Evolutionary conservation across 1,140 invertebrate species (phyloP), one percentile per base, ranked within the genome.

Genomic region (Babylonia areolata): DNA sequence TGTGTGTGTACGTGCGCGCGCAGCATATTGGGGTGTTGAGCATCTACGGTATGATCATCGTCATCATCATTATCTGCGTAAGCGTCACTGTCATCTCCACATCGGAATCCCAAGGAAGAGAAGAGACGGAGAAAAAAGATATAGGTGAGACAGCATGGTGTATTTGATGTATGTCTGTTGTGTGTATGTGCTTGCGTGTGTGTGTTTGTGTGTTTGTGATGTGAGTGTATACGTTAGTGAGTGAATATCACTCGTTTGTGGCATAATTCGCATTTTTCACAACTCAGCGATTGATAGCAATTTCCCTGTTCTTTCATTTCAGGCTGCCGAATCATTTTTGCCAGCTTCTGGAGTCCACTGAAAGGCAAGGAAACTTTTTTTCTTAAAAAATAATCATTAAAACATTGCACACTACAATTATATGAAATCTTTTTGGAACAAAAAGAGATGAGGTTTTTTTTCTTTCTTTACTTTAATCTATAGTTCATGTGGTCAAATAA

Each of bases 261-360:
- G n/a, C n/a, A n/a, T n/a, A n/a, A n/a, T n/a, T n/a, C n/a, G n/a
- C n/a, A n/a, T n/a, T n/a, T n/a, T n/a, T n/a, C n/a, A n/a, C n/a
- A n/a, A n/a, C n/a, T n/a, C n/a, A n/a, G n/a, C n/a, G n/a, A n/a
- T n/a, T 37, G 1, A 42, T 37, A 12, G 1, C 3, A 6, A 15
- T 54, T n/a, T 39, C 2, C 9, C 46, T 64, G 33, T 58, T 64
- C 6, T 83, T 39, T 86, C 64, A 51, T 92, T 90, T 54, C 87
- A 94, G 93, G 84, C 86, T 93, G 90, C 86, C 85, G 88, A 77
- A 31, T 85, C 33, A 87, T 93, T 80, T 91, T 94, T 79, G 86
- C 87, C 81, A 91, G 90, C 35, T 93, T 93, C 85, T 93, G 92
- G 91, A 87, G 91, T 83, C 93, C 93, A 33, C 85, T 94, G 35